Percentiles rank a stretch among this genome's conserved stretches.
Conservation (phyloP, 2,888 invertebrate species). For the Reticulitermes lucifugus region DNA sequence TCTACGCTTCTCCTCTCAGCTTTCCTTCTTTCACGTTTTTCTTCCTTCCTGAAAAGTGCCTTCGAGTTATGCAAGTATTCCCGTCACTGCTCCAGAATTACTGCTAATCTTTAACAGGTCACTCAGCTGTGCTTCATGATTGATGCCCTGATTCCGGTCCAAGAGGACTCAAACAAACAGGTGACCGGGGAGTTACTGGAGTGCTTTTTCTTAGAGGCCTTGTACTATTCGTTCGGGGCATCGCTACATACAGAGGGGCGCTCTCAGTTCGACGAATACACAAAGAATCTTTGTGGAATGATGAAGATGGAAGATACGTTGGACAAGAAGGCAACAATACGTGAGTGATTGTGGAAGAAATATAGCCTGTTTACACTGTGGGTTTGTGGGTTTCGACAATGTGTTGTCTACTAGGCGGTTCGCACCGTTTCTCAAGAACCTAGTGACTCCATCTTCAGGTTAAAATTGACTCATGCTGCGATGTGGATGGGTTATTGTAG, state of each 20-base stretch:
- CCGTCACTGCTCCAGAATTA: neutral
- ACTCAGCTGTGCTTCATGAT: slow-evolving; percentile 85
- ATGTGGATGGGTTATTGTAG: too few species aligned
- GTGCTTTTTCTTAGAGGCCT: slow-evolving; percentile 78
- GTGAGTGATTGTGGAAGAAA: slow-evolving; percentile 60
- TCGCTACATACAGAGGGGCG: slow-evolving; percentile 77
- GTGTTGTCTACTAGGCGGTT: too few species aligned
- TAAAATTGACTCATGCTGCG: too few species aligned
- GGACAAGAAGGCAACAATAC: slow-evolving; percentile 73
- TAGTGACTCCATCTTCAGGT: too few species aligned
- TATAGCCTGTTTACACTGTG: too few species aligned
- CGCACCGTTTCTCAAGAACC: too few species aligned
- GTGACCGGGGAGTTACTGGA: slow-evolving; percentile 72
- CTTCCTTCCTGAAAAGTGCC: too few species aligned
- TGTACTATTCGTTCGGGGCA: slow-evolving; percentile 90
- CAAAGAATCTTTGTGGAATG: slow-evolving; percentile 80
- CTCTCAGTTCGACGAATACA: slow-evolving; percentile 80
- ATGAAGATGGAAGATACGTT: slow-evolving; percentile 74
- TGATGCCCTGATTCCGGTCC: slow-evolving; percentile 71
- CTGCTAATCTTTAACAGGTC: slow-evolving; percentile 66
- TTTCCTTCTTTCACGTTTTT: too few species aligned
- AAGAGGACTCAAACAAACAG: slow-evolving; percentile 53
- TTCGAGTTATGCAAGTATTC: too few species aligned
- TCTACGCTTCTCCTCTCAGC: too few species aligned
- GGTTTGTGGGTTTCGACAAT: too few species aligned